Conservation (phyloP, 2,888 invertebrate genomes). For the Drosophila paramelanica region DNA sequence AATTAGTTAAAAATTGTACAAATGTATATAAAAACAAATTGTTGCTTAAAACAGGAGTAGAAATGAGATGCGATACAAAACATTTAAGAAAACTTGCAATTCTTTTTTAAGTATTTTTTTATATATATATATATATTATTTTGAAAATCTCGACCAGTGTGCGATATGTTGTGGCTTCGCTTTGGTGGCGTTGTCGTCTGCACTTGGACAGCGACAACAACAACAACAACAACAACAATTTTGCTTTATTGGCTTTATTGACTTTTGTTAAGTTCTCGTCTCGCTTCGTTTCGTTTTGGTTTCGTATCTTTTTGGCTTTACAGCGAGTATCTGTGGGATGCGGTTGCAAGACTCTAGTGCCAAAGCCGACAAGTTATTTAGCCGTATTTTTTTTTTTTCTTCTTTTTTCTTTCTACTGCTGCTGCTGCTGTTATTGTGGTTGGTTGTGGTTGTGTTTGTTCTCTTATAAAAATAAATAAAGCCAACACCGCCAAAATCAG, state of each 20-base stretch:
- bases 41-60: no score
- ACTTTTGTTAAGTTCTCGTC: constrained; percentile 75
- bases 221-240: constrained; percentile 33
- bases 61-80: no score
- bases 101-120: no score
- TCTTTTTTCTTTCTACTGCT: constrained; percentile 32
- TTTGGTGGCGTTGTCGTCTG: constrained; percentile 28
- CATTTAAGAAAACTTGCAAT: no score
- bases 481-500: constrained; percentile 66
- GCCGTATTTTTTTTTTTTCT: constrained; percentile 40
- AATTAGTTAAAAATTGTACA: no score
- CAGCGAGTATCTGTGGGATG: constrained; percentile 40
- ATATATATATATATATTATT: background rate
- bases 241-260: constrained; percentile 79
- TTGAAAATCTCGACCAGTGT: constrained; percentile 5
- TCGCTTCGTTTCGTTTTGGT: constrained; percentile 42
- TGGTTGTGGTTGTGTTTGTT: constrained; percentile 49
- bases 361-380: constrained; percentile 66
- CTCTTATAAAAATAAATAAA: constrained; percentile 75
- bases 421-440: constrained; percentile 20
- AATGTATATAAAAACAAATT: no score
- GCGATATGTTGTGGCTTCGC: constrained; percentile 1
- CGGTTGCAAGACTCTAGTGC: constrained; percentile 51
- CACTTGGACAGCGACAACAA: constrained; percentile 47
- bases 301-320: constrained; percentile 26